phyloP scores from a whole-genome alignment of 23 tunicate genomes.

The Clavelina lepadiformis region DNA sequence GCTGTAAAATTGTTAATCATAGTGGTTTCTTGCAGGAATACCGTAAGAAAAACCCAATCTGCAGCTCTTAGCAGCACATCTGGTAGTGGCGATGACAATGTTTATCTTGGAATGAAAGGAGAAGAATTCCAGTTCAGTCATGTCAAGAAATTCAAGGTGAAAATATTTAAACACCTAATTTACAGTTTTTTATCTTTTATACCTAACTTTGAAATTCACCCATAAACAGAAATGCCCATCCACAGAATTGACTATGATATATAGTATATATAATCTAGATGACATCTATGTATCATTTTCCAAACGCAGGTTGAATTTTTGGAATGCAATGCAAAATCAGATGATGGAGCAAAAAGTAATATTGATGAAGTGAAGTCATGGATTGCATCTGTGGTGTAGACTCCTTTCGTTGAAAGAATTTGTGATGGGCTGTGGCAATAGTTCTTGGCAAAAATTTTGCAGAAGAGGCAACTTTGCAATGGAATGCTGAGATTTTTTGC shows the following conservation, averaged over 20 bases:
- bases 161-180: not conserved
- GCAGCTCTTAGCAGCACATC: constrained; percentile 70
- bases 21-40: constrained; percentile 56
- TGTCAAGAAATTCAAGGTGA: constrained; percentile 47
- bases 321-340: constrained; percentile 48
- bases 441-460: too few relatives aligned
- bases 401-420: not conserved
- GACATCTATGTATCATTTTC: too few relatives aligned
- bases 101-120: constrained; percentile 63
- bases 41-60: constrained; percentile 74
- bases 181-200: not conserved
- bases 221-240: not conserved
- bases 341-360: constrained; percentile 24
- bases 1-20: too few relatives aligned
- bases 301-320: constrained; percentile 67
- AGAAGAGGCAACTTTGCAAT: too few relatives aligned
- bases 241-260: not conserved
- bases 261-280: not conserved
- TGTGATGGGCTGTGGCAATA: too few relatives aligned
- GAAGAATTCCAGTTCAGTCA: constrained; percentile 70
- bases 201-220: not conserved
- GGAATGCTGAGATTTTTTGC: too few relatives aligned
- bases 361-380: constrained; percentile 53
- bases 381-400: constrained; percentile 18
- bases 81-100: constrained; percentile 31